phyloP scores from a whole-genome alignment of 2,113 vertebrate genomes.

The Enhydra lutris region DNA sequence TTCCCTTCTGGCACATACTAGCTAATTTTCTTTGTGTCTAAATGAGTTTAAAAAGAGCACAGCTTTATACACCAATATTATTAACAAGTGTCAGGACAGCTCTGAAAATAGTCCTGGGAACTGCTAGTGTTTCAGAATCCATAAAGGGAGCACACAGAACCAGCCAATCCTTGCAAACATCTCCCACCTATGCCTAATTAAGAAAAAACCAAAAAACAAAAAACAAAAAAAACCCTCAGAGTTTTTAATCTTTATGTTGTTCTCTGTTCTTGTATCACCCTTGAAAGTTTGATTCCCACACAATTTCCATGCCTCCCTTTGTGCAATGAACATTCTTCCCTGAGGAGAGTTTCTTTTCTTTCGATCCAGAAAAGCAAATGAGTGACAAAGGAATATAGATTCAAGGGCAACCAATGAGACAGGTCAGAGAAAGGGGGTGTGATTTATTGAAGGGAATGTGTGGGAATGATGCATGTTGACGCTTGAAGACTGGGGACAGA shows the following conservation, averaged over 20 bases:
- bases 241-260: neutral
- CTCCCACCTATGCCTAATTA: neutral
- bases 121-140: conserved; percentile 8
- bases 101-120: conserved; percentile 56
- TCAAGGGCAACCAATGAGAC: neutral
- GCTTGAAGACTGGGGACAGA: neutral
- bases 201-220: neutral
- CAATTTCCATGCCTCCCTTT: neutral
- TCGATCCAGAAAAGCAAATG: neutral
- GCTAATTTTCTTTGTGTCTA: conserved; percentile 51
- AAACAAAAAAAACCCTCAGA: neutral
- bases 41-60: conserved; percentile 45
- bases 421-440: neutral
- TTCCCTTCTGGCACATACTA: neutral
- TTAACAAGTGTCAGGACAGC: conserved; percentile 53
- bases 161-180: neutral
- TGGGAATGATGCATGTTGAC: neutral
- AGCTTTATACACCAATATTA: conserved; percentile 48
- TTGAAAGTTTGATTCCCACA: neutral
- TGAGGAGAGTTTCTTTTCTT: neutral
- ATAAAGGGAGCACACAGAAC: neutral
- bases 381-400: neutral
- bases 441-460: neutral
- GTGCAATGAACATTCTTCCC: neutral
- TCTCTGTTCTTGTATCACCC: neutral